Base-by-base conservation (phyloP, 2,113 vertebrate species). In the Sceloporus undulatus region DNA sequence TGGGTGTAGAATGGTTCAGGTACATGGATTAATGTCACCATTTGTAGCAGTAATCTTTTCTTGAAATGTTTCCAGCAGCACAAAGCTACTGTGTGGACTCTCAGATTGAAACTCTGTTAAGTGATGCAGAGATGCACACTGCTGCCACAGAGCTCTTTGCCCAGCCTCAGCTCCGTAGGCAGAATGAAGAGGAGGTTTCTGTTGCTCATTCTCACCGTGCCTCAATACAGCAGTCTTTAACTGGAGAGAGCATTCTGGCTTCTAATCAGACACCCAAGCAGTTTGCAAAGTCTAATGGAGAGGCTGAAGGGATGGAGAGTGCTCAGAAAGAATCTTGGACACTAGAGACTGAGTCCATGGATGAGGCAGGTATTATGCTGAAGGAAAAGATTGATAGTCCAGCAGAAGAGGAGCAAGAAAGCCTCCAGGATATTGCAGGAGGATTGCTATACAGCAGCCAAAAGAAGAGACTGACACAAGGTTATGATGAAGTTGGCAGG, bases 101-200 rank as follows among this genome's bases (percentile, higher is more conserved):
- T 0, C 82, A 85, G 0, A 40, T 78, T 5, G 4, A 42, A 0
- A n/a, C 1, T 54, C 66, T 56, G 13, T 70, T 78, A 0, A 91
- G 77, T 1, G 85, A 94, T 9, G 42, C 80, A 0, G 92, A 94
- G 52, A 81, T 88, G 2, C 0, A 88, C 54, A 84, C 94, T 82
- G 91, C 56, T 27, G 93, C 79, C 83, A 96, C 95, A 0, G 91
- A 95, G 82, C 92, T 94, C 71, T 96, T 95, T 88, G n/a, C 73
- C 48, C 94, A 90, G 27, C 42, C 95, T 65, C 78, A 88, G 40
- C 1, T 79, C 14, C 52, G 40, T 9, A 89, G 89, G 29, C 79
- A 77, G 71, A 85, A 10, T 78, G 84, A 86, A 27, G 54, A 9
- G 1, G 70, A 89, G 27, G 13, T 23, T 68, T 56, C 87, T 87